phyloP scores from a whole-genome alignment of 2,888 invertebrate genomes.

The Carcina quercana region DNA sequence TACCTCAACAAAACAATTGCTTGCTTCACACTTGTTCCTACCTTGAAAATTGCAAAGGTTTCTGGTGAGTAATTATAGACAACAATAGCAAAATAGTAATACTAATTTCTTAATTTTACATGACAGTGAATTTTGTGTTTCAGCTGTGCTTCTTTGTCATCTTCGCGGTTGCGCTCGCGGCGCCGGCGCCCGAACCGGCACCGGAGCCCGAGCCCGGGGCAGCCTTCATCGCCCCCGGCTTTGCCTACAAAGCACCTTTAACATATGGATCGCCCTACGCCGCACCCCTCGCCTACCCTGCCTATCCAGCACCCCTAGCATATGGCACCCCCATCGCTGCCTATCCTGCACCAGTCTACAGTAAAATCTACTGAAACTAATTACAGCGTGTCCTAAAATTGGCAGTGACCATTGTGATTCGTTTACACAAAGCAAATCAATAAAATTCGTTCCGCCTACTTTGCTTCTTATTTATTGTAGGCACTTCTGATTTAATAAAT shows the following conservation, averaged over 20 bases:
- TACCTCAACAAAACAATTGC: too few species aligned
- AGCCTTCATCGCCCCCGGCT: constrained; percentile 16
- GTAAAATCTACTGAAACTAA: constrained; percentile 24
- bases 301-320: constrained; percentile 20
- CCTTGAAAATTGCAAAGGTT: too few species aligned
- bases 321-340: constrained; percentile 14
- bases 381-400: constrained; percentile 5
- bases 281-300: constrained; percentile 22
- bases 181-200: constrained; percentile 33
- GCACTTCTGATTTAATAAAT: too few species aligned
- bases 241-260: constrained; percentile 23
- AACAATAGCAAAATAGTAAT: not conserved
- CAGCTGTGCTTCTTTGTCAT: constrained; percentile 31
- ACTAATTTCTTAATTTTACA: not conserved
- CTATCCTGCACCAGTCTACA: constrained; percentile 21
- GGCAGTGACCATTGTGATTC: constrained; percentile 14
- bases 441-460: constrained; percentile 33
- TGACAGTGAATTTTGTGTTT: not conserved
- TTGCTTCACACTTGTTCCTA: too few species aligned
- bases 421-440: constrained; percentile 16
- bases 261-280: constrained; percentile 20
- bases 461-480: constrained; percentile 11
- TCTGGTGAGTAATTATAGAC: too few species aligned
- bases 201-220: constrained; percentile 11
- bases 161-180: constrained; percentile 31